Base-by-base conservation (phyloP, 2,113 vertebrate genomes). In the Boulengeromyrus knoepffleri region DNA sequence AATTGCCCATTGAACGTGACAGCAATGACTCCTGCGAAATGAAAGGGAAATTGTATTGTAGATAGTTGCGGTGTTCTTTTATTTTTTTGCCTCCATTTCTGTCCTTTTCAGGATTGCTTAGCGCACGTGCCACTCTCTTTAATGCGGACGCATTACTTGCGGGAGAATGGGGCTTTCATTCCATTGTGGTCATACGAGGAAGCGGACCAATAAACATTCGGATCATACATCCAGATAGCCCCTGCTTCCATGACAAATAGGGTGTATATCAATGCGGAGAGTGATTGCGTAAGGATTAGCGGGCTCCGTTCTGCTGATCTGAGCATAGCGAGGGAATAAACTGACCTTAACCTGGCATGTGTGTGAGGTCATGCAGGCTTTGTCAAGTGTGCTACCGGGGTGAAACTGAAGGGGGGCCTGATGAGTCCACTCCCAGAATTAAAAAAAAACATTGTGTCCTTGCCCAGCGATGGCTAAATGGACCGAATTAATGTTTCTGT, bases 41-140 rank as follows among this genome's bases (percentile, higher is more conserved):
- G 36, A 90, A 80, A 88, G 9, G 85, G 47, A 90, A 80, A 87
- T 62, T 88, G 53, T 53, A 88, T 62, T 62, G 56, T 56, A 88
- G 53, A 17, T 42, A 58, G 31, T 21, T 56, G 13, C 8, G 2
- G 27, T 46, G 17, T 53, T 53, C 19, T 50, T 4, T 52, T 52
- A 13, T 13, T 31, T 87, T 87, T 87, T 87, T 36, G 85, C n/a
- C n/a, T 87, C 50, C 27, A 36, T 53, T 87, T 27, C 47, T 87
- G 46, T 39, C 27, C 85, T 87, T 53, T 52, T 53, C 50, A 47
- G 27, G 85, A 87, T 53, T 52, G 49, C 47, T n/a, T 47, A 50
- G 84, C 13, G 9, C 49, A 53, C 31, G 10, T 56, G 50, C 50
- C 49, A 50, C 49, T 52, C 85, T 87, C 17, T 53, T 86, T 53